These are phyloP conservation scores for Anastrepha ludens DNA, from an alignment of 1,140 invertebrate species.

Conservation along the genomic window DNA sequence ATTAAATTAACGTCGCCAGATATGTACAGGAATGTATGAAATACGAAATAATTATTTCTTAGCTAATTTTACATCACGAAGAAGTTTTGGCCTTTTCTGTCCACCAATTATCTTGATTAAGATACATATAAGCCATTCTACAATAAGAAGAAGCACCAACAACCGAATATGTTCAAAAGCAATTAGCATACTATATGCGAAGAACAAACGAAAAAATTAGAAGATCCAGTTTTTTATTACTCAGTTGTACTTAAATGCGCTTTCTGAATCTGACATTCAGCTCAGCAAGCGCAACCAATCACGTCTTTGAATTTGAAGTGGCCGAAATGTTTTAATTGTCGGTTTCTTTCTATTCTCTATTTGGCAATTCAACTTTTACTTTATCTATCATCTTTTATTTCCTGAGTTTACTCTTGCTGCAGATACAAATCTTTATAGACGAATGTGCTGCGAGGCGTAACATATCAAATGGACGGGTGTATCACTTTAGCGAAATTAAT, in stretches of 20 bases:
- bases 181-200: too few relatives aligned
- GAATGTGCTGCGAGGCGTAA: neutral
- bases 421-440: slow-evolving; percentile 29
- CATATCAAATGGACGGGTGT: neutral
- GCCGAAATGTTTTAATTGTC: neutral
- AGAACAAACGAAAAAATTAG: neutral
- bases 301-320: neutral
- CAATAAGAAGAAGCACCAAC: too few relatives aligned
- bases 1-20: too few relatives aligned
- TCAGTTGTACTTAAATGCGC: neutral
- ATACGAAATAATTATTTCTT: too few relatives aligned
- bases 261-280: neutral
- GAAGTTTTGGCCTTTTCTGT: too few relatives aligned
- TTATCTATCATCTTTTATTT: slow-evolving; percentile 17
- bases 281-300: neutral
- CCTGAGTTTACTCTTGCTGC: neutral
- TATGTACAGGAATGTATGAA: too few relatives aligned
- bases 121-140: too few relatives aligned
- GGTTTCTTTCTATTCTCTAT: neutral
- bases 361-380: neutral
- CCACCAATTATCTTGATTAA: too few relatives aligned
- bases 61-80: too few relatives aligned
- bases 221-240: slow-evolving; percentile 1
- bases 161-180: too few relatives aligned
- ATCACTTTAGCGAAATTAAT: too few relatives aligned